A percentile compares a stretch with the other conserved stretches of the same genome.
phyloP scores from a whole-genome alignment of 2,797 vertebrate genomes.

The Rhodeus uyekii region DNA sequence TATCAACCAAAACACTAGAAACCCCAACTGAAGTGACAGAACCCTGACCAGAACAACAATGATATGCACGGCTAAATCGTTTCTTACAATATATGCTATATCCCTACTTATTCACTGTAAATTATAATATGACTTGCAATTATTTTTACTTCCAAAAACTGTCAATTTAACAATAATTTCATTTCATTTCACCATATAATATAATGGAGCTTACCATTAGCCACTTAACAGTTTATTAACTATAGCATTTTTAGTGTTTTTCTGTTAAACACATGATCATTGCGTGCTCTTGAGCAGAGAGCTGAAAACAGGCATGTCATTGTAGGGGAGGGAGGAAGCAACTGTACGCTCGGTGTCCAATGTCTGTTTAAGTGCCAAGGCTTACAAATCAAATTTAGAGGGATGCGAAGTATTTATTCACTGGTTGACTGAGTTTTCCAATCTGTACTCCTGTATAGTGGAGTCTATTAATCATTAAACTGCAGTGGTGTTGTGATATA shows the following conservation, averaged over 20 bases:
- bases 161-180: not conserved
- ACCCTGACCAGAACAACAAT: too few relatives aligned
- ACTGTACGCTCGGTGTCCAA: conserved; percentile 31
- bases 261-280: conserved; percentile 1
- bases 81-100: not conserved
- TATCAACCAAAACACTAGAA: too few relatives aligned
- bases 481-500: not conserved
- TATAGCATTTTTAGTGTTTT: conserved; percentile 14
- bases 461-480: conserved; percentile 41
- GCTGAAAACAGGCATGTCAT: conserved; percentile 80
- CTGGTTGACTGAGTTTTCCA: conserved; percentile 42
- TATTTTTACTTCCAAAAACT: not conserved
- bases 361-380: conserved; percentile 49
- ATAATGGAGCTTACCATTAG: not conserved
- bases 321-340: conserved; percentile 62
- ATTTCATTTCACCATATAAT: too few relatives aligned
- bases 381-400: conserved; percentile 41
- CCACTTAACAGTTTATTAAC: not conserved
- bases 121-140: not conserved
- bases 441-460: conserved; percentile 11
- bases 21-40: too few relatives aligned
- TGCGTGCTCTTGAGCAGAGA: conserved; percentile 67
- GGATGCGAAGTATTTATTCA: conserved; percentile 35
- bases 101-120: not conserved
- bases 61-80: too few relatives aligned